phyloP scores from a whole-genome alignment of 2,797 vertebrate genomes.

The Danio kyathit region DNA sequence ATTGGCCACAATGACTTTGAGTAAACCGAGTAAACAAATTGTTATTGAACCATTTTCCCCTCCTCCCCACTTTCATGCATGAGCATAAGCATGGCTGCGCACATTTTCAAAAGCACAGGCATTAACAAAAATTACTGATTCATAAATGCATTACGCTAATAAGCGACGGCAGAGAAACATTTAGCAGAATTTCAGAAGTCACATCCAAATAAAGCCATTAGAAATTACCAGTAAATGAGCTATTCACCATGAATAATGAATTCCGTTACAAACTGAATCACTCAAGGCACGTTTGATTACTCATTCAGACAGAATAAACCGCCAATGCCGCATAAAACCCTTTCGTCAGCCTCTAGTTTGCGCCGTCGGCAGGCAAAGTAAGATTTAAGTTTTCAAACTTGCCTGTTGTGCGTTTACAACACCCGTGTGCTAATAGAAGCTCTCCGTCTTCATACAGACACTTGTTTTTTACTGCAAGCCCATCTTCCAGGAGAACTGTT shows the following conservation, averaged over 20 bases:
- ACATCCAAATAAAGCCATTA: conserved; percentile 62
- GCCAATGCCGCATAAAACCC: conserved; percentile 46
- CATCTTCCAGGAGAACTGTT: conserved; percentile 18
- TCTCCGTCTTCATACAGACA: conserved; percentile 35
- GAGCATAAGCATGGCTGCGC: conserved; percentile 46
- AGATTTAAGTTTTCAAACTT: conserved; percentile 44
- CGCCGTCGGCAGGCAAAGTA: conserved; percentile 24
- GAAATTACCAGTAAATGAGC: conserved; percentile 60
- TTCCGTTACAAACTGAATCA: conserved; percentile 55
- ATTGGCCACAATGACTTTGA: conserved; percentile 25
- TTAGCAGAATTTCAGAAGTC: conserved; percentile 57
- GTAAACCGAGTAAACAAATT: conserved; percentile 57
- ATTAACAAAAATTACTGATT: conserved; percentile 58
- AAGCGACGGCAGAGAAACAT: conserved; percentile 53
- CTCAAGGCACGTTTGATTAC: conserved; percentile 49
- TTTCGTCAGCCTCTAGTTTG: conserved; percentile 39
- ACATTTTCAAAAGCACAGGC: conserved; percentile 43
- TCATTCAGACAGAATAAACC: conserved; percentile 53
- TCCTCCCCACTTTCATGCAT: background rate
- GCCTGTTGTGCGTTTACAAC: conserved; percentile 23
- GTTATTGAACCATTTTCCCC: conserved; percentile 38
- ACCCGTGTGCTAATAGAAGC: conserved; percentile 47
- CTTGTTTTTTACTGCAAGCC: conserved; percentile 28
- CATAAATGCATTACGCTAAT: conserved; percentile 58
- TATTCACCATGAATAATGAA: conserved; percentile 60